Conservation (phyloP, 2,797 vertebrate genomes). For the Chelidonichthys spinosus region DNA sequence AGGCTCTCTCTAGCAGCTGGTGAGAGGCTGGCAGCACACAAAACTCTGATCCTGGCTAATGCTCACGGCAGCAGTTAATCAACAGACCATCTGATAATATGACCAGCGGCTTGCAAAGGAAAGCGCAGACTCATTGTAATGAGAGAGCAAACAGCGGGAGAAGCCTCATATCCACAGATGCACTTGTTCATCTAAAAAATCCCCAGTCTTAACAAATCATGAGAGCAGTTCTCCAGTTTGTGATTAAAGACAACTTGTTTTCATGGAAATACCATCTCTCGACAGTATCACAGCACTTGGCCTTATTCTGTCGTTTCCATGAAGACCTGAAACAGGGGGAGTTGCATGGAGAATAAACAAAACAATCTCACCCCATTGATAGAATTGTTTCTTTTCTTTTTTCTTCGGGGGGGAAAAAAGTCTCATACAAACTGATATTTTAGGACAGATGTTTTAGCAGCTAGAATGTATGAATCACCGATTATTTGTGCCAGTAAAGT, state of each 20-base stretch:
- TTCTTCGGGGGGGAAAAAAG: not conserved
- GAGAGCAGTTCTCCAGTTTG: conserved; percentile 5
- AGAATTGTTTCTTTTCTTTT: not conserved
- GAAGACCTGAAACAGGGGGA: not conserved
- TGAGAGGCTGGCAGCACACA: conserved; percentile 58
- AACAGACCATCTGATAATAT: conserved; percentile 66
- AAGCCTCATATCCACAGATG: conserved; percentile 19
- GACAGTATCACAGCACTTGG: not conserved
- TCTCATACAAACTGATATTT: conserved; percentile 3
- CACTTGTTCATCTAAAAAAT: conserved; percentile 5
- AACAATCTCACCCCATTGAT: not conserved
- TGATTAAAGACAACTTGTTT: conserved; percentile 11
- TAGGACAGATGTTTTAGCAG: conserved; percentile 15
- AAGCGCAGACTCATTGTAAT: conserved; percentile 54
- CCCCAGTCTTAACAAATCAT: not conserved
- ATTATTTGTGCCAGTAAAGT: conserved; percentile 20
- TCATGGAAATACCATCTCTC: not conserved
- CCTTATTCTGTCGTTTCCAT: conserved; percentile 4
- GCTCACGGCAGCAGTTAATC: conserved; percentile 70
- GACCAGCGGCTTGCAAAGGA: conserved; percentile 56
- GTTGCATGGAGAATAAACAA: not conserved
- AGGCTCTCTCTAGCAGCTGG: conserved; percentile 70
- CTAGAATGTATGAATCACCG: conserved; percentile 6
- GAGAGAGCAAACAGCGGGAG: conserved; percentile 35
- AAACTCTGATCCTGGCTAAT: conserved; percentile 65